Base-by-base conservation (phyloP, 2,888 invertebrate genomes). In the Drosophila eohydei region DNA sequence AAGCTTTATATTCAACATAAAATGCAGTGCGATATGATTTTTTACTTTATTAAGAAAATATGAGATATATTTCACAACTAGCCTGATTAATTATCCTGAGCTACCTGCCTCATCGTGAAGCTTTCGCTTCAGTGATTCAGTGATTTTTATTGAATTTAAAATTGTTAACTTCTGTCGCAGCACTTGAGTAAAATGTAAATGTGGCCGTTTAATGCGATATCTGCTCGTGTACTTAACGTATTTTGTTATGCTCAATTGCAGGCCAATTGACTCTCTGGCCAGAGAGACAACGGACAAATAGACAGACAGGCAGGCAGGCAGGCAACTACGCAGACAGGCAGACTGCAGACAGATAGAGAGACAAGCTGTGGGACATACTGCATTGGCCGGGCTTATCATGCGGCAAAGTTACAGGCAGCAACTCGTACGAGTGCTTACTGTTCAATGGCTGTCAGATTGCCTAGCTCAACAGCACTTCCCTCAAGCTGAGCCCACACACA, bases 201-300 rank as follows among this genome's bases (percentile, higher is more conserved):
- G 76, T 59, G 65, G 80, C 63, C 63, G 67, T 64, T 77, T 77
- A 76, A 78, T 80, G 77, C 81, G 71, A 71, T 78, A 64, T 67
- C 60, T 52, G 66, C 56, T 60, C 54, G 50, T 66, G 63, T 78
- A 71, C 77, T 78, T 78, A 78, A 80, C 80, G 69, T 67, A 71
- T 76, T 78, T 78, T 80, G 81, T 76, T 80, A 77, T 67, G 80
- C 71, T 78, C 77, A 78, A 78, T 78, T 78, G 78, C 78, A 40
- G 77, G 66, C 78, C 78, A 78, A 78, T 78, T 78, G 78, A 80
- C 81, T 78, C 81, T 76, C 46, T 44, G 59, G 26, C 55, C 62
- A 59, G 16, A 26, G 34, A 64, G 63, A 60, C 70, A 59, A n/a
- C 40, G 34, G 44, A 41, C 61, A 30, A 8, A 8, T 14, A 38